A percentile compares a stretch with the other conserved stretches of the same genome.
Conservation (phyloP, 2,888 invertebrate species). For the Graphium colonna region DNA sequence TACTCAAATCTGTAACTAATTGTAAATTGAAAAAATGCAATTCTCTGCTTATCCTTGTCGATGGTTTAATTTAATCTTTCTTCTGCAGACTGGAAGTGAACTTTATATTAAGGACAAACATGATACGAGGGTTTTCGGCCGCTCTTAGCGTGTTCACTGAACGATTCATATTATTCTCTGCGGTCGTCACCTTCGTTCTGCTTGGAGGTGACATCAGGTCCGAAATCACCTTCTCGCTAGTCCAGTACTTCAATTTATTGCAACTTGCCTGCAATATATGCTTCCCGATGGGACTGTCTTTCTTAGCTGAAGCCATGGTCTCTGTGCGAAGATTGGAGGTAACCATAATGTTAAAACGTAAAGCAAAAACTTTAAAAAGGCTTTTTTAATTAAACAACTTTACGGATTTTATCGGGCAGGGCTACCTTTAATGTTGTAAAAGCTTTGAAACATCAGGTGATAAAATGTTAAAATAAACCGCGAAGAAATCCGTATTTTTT, state of each 20-base stretch:
- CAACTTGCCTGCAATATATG: slow-evolving; percentile 84
- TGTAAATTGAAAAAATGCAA: too few species aligned
- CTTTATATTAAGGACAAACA: slow-evolving; percentile 82
- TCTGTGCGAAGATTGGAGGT: slow-evolving; percentile 83
- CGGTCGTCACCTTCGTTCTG: slow-evolving; percentile 87
- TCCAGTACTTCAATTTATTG: slow-evolving; percentile 88
- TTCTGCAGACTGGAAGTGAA: slow-evolving; percentile 84
- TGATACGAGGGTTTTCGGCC: slow-evolving; percentile 83
- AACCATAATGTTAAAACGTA: too few species aligned
- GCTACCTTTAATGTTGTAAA: too few species aligned
- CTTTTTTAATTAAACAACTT: not conserved
- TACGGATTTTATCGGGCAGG: too few species aligned
- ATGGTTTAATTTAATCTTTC: too few species aligned
- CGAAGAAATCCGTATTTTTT: too few species aligned
- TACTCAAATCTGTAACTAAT: too few species aligned
- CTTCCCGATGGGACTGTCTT: slow-evolving; percentile 81
- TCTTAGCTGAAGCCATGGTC: slow-evolving; percentile 82
- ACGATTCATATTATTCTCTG: slow-evolving; percentile 89
- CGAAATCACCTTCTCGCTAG: slow-evolving; percentile 86
- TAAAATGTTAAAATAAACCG: too few species aligned
- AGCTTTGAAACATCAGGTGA: too few species aligned
- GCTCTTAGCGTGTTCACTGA: slow-evolving; percentile 89
- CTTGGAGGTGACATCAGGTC: slow-evolving; percentile 81
- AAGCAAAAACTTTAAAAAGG: too few species aligned
- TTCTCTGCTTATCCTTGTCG: too few species aligned